These are phyloP conservation scores for Noctua janthina DNA, from an alignment of 2,888 invertebrate genomes.

Conservation along the genomic window DNA sequence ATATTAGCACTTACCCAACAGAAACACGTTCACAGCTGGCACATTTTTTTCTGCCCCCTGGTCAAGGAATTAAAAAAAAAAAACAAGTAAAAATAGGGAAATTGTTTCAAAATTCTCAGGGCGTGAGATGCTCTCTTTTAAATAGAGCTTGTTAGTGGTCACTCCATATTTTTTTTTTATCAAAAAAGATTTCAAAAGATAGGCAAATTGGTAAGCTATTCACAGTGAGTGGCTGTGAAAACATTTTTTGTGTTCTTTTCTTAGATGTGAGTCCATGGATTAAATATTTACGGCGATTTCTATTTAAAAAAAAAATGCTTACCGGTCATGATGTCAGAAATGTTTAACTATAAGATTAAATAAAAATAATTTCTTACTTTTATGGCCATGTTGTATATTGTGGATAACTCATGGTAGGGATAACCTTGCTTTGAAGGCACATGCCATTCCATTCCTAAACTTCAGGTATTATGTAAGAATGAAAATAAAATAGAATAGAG, in stretches of 20 bases:
- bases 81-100: constrained; percentile 25
- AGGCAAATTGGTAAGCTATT: constrained; percentile 80
- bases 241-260: constrained; percentile 70
- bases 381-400: background rate
- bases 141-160: constrained; percentile 82
- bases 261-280: constrained; percentile 53
- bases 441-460: background rate
- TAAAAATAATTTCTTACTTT: background rate
- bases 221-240: constrained; percentile 76
- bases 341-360: too few relatives aligned
- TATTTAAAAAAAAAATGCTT: constrained; percentile 14
- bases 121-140: constrained; percentile 76
- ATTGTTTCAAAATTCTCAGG: constrained; percentile 62
- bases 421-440: background rate
- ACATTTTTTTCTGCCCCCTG: constrained; percentile 17
- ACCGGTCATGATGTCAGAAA: constrained; percentile 9
- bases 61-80: constrained; percentile 32
- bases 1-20: background rate
- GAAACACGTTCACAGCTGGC: constrained; percentile 22
- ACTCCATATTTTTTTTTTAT: constrained; percentile 67
- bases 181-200: constrained; percentile 71
- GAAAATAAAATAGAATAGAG: background rate
- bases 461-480: background rate
- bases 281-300: constrained; percentile 70
- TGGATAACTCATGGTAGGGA: background rate